Base-by-base conservation (phyloP, 2,113 vertebrate genomes). In the Chaetorhynchus papuensis region DNA sequence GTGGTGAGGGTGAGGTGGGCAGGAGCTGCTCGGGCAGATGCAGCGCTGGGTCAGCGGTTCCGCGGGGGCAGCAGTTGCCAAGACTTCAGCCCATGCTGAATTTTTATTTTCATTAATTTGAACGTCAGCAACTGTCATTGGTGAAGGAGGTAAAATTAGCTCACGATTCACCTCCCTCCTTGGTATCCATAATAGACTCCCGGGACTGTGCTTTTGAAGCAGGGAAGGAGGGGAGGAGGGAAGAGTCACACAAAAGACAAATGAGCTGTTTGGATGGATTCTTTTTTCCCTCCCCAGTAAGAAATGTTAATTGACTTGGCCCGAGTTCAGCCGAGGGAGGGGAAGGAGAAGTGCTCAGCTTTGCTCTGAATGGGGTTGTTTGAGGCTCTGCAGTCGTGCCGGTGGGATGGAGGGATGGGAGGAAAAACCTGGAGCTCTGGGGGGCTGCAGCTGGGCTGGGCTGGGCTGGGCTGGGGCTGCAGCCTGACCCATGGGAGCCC, bases 81-180 rank as follows among this genome's bases (percentile, higher is more conserved):
- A 94, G 95, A 81, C 95, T 95, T 70, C 92, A 94, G 68, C 95
- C 79, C 74, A 19, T 90, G 91, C 33, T 79, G 93, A 60, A 87
- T 94, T 95, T 86, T 94, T 97, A 87, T 92, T 96, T 96, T 97
- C 96, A 94, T 96, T 97, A 96, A 97, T 95, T 93, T 84, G 92
- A 84, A 89, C 94, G 93, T 96, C 92, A 94, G 94, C 95, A 85
- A 35, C 85, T 93, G 93, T 95, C 95, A 94, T 56, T 85, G 79
- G 90, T 91, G 93, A 90, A 75, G 93, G 93, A 93, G 85, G 90
- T 94, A 96, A 96, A 97, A 96, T 96, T 94, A 96, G 96, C 95
- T 54, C 33, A 88, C 76, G 10, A 33, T 65, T 85, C 90, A 23
- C 75, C 91, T 74, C 92, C 92, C 53, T 75, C 78, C 92, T 49